phyloP scores from a whole-genome alignment of 2,888 invertebrate genomes.

The Monopis laevigella region DNA sequence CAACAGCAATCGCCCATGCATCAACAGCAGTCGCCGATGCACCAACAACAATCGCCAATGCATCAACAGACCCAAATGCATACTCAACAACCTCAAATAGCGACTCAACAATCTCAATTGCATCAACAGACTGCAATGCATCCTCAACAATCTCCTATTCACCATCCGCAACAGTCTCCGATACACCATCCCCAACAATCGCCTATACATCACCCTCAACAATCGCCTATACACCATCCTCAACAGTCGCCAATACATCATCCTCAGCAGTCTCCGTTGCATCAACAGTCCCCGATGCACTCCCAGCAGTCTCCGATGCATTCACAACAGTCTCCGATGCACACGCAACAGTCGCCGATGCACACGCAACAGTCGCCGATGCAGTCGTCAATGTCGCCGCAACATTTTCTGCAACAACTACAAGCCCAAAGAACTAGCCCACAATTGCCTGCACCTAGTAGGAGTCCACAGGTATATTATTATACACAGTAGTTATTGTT shows the following conservation, averaged over 20 bases:
- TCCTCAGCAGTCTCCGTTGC: constrained; percentile 16
- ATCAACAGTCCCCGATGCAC: constrained; percentile 14
- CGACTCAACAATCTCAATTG: constrained; percentile 39
- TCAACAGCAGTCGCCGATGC: constrained; percentile 24
- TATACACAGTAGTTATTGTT: too few species aligned
- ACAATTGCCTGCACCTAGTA: constrained; percentile 54
- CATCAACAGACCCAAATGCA: constrained; percentile 34
- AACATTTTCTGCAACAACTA: constrained; percentile 43
- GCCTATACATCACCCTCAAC: constrained; percentile 37
- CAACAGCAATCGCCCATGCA: constrained; percentile 22
- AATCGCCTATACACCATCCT: constrained; percentile 15
- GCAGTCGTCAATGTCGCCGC: constrained; percentile 28
- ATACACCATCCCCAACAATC: constrained; percentile 30
- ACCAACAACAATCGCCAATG: constrained; percentile 32
- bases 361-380: constrained; percentile 24
- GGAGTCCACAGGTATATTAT: constrained; percentile 50
- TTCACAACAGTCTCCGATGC: constrained; percentile 20
- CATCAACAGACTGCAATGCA: constrained; percentile 37
- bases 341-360: constrained; percentile 34
- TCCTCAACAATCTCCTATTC: constrained; percentile 20
- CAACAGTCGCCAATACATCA: constrained; percentile 34
- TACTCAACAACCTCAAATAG: constrained; percentile 14
- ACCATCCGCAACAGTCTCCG: constrained; percentile 18
- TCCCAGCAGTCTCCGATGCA: constrained; percentile 40
- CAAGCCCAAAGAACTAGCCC: constrained; percentile 59